A percentile compares a stretch with the other conserved stretches of the same genome.
Conservation (phyloP, 2,113 vertebrate species). For the Phalacrocorax carbo region DNA sequence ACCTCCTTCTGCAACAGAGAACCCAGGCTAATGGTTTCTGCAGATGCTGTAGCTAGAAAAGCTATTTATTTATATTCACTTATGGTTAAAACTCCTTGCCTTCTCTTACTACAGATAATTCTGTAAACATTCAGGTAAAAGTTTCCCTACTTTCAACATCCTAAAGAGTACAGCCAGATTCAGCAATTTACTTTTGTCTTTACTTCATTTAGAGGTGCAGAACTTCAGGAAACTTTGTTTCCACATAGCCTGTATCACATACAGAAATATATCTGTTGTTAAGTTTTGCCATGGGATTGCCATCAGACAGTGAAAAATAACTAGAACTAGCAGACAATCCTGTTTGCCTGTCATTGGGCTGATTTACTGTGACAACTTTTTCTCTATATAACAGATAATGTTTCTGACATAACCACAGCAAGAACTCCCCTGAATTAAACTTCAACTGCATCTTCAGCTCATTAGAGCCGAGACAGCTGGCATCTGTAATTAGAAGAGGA, state of each 20-base stretch:
- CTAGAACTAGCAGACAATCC: background rate
- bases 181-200: background rate
- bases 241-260: background rate
- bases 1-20: background rate
- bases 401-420: conserved; percentile 28
- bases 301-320: background rate
- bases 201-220: background rate
- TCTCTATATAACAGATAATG: background rate
- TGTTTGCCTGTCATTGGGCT: background rate
- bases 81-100: background rate
- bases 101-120: background rate
- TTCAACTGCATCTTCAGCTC: conserved; percentile 6
- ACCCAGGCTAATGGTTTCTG: background rate
- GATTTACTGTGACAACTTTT: background rate
- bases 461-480: conserved; percentile 18
- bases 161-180: background rate
- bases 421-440: conserved; percentile 13
- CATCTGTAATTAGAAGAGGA: conserved; percentile 34
- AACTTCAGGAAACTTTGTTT: background rate
- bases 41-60: background rate
- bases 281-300: background rate
- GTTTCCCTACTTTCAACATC: background rate
- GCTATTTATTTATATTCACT: background rate
- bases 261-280: background rate
- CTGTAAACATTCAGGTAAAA: background rate